Base-by-base conservation (phyloP, 2,797 vertebrate genomes). In the Microctenopoma lineatum region DNA sequence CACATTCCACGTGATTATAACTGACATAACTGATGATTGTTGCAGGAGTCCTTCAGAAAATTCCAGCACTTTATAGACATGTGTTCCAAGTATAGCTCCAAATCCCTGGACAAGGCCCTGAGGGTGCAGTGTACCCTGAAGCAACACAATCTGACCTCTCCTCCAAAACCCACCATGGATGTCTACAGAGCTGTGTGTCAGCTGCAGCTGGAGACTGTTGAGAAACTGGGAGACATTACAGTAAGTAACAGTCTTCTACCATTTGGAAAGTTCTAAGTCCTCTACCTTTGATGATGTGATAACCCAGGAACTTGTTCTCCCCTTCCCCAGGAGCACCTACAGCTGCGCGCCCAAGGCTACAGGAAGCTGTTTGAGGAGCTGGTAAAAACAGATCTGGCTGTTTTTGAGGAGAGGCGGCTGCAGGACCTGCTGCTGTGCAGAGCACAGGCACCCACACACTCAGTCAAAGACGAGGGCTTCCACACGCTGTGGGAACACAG, bases 361-460 rank as follows among this genome's bases (percentile, higher is more conserved):
- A 82, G 6, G 52, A 32, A 25, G 0, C 41, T 70, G 18, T 88
- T 93, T 27, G 70, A 90, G 73, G 61, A 65, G 12, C 7, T 91
- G 66, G 46, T 90, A 18, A 72, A 74, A n/a, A 75, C 45, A 1
- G 92, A 94, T 12, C 12, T 92, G 46, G 75, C 68, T 0, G 16
- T 84, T 5, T 93, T 91, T n/a, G 89, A 91, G 68, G 91, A 93
- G 79, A 80, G 52, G 42, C 69, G 87, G 5, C 62, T 91, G 32
- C 93, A 93, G 57, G 92, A 94, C 4, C 34, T 93, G 21, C 86
- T 94, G 54, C 68, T 84, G 63, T 78, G 72, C 66, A 59, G 70
- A 47, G 69, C 18, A 0, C 70, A 77, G 41, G 67, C 72, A 0
- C 76, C 87, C 2, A 46, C 18, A 21, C 45, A 32, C 52, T 84